Conservation (phyloP, 2,888 invertebrate genomes). For the Drosophila histrio region DNA sequence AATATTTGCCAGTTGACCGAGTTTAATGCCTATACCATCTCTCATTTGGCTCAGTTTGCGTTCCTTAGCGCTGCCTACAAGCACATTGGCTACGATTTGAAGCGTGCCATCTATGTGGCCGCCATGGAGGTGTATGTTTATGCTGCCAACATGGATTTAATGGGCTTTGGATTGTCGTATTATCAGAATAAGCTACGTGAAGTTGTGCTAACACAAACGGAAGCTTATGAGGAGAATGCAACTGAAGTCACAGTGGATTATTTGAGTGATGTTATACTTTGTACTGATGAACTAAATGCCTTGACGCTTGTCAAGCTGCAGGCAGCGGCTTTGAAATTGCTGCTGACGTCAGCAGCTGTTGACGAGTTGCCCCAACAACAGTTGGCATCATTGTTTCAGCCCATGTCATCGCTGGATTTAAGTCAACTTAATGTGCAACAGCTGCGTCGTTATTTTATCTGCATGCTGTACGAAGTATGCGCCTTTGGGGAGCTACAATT, state of each 20-base stretch:
- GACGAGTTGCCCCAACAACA: slow-evolving; percentile 26
- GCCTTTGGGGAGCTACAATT: slow-evolving; percentile 80
- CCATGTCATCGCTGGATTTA: slow-evolving; percentile 62
- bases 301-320: slow-evolving; percentile 80
- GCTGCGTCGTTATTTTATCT: slow-evolving; percentile 76
- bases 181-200: slow-evolving; percentile 83
- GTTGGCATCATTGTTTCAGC: slow-evolving; percentile 52
- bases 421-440: slow-evolving; percentile 31
- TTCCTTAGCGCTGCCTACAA: slow-evolving; percentile 81
- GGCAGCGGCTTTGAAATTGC: slow-evolving; percentile 71
- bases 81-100: slow-evolving; percentile 77
- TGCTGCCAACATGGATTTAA: slow-evolving; percentile 80
- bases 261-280: slow-evolving; percentile 73
- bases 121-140: slow-evolving; percentile 84
- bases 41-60: slow-evolving; percentile 82
- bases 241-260: slow-evolving; percentile 58
- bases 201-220: slow-evolving; percentile 72
- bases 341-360: slow-evolving; percentile 43
- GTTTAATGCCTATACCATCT: slow-evolving; percentile 80
- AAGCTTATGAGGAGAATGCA: slow-evolving; percentile 26
- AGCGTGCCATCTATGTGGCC: slow-evolving; percentile 81
- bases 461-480: slow-evolving; percentile 84
- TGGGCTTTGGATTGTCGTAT: slow-evolving; percentile 82
- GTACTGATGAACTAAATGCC: slow-evolving; percentile 70
- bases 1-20: slow-evolving; percentile 77